Base-by-base conservation (phyloP, 2,113 vertebrate species). In the Labrus mixtus region DNA sequence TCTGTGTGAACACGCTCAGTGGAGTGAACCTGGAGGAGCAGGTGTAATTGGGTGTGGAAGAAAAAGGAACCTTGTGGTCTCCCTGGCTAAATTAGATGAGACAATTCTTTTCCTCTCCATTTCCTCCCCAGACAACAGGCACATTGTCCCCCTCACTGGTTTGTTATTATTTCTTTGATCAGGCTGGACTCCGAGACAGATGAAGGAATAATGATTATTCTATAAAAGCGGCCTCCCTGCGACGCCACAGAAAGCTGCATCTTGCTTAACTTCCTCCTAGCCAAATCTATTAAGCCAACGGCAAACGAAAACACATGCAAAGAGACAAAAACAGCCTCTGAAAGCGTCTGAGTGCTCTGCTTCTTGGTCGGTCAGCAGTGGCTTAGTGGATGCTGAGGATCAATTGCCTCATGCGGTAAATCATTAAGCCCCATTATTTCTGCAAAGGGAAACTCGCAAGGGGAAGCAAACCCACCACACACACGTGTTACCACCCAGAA, bases 11-110 rank as follows among this genome's bases (percentile, higher is more conserved):
- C 80, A 61, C 50, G 82, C 73, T 82, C 62, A n/a, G 71, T 67
- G 64, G 79, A 85, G 70, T 80, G 83, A 87, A 83, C 64, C 66
- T 74, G 76, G 72, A 85, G 68, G 84, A 91, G 83, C 88, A 91
- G 83, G 86, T 86, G 89, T 93, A 93, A 94, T 92, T 92, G 87
- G 78, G 85, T 88, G 91, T 90, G 80, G 65, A 66, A 68, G n/a
- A 90, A 82, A 83, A 86, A 39, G 29, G 65, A 76, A 76, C 68
- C 78, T 75, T 10, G 58, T 84, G 84, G 61, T 86, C 68, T 87
- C 53, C 36, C 29, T 29, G 60, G 73, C 66, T 82, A 91, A 91
- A 90, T 88, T 74, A 91, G 80, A 93, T 89, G 85, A 77, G 90
- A 87, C 86, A 86, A 63, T 86, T 68, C 60, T 84, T 70, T 48